These are phyloP conservation scores for Halocynthia aurantium DNA, from an alignment of 23 tunicate genomes.

Conservation along the genomic window DNA sequence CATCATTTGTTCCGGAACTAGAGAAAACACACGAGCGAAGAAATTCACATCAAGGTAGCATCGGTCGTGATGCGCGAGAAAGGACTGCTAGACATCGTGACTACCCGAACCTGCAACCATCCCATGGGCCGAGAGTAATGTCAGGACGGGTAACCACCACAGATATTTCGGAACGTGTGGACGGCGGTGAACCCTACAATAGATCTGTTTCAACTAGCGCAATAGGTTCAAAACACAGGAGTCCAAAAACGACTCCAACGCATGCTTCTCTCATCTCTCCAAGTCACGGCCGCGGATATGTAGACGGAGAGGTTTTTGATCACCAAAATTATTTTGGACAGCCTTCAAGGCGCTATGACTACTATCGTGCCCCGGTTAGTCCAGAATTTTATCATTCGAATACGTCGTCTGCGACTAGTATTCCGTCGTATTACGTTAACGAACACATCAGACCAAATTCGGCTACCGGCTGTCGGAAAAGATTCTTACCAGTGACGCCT, in stretches of 20 bases:
- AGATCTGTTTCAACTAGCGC: slow-evolving; percentile 9
- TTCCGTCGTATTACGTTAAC: not conserved
- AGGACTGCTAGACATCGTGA: too few relatives aligned
- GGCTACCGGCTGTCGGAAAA: not conserved
- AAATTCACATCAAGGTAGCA: too few relatives aligned
- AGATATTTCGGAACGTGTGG: not conserved
- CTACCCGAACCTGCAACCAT: not conserved
- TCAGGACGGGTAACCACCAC: not conserved
- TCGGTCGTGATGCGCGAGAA: too few relatives aligned
- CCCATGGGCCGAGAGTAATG: not conserved
- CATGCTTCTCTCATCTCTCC: not conserved
- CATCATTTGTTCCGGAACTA: not conserved
- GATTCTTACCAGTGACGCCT: slow-evolving; percentile 5
- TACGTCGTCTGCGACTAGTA: slow-evolving; percentile 9
- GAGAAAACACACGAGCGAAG: not conserved
- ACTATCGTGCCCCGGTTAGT: not conserved
- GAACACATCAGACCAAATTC: slow-evolving; percentile 9
- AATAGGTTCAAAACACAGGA: not conserved
- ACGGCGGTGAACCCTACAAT: not conserved
- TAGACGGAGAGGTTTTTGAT: not conserved
- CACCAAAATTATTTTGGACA: not conserved
- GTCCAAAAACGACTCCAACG: not conserved
- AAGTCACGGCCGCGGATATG: not conserved
- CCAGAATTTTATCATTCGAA: slow-evolving; percentile 1
- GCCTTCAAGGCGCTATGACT: not conserved